These are phyloP conservation scores for Sylvia borin DNA, from an alignment of 2,797 vertebrate genomes.

Conservation along the genomic window DNA sequence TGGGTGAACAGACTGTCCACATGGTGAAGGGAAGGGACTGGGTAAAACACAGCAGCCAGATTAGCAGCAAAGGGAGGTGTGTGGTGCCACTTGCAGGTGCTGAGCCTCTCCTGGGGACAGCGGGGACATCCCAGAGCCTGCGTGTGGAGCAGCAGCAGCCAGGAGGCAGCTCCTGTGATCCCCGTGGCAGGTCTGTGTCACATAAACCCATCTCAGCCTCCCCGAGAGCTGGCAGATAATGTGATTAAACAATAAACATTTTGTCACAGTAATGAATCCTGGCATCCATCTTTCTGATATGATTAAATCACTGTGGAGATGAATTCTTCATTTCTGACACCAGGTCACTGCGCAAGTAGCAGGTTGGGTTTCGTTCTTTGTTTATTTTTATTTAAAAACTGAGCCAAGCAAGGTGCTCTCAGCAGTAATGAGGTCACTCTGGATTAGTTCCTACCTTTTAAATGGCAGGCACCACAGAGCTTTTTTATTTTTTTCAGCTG, in stretches of 20 bases:
- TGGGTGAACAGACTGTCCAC: neutral
- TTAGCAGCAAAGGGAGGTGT: neutral
- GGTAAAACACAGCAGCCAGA: neutral
- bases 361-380: neutral
- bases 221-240: neutral
- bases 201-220: neutral
- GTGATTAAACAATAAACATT: constrained; percentile 55
- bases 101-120: neutral
- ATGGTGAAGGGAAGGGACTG: fast-evolving
- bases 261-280: constrained; percentile 50
- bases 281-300: constrained; percentile 45
- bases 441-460: neutral
- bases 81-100: neutral
- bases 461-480: neutral
- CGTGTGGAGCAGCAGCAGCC: neutral
- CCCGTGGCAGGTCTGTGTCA: neutral
- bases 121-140: neutral
- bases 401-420: neutral
- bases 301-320: constrained; percentile 52
- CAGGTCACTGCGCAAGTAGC: neutral
- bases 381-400: neutral
- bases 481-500: neutral
- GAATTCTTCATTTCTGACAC: constrained; percentile 28
- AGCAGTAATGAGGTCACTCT: neutral
- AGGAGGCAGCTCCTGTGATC: neutral